phyloP scores from a whole-genome alignment of 2,888 invertebrate species.

The Ernsta delagoae region DNA sequence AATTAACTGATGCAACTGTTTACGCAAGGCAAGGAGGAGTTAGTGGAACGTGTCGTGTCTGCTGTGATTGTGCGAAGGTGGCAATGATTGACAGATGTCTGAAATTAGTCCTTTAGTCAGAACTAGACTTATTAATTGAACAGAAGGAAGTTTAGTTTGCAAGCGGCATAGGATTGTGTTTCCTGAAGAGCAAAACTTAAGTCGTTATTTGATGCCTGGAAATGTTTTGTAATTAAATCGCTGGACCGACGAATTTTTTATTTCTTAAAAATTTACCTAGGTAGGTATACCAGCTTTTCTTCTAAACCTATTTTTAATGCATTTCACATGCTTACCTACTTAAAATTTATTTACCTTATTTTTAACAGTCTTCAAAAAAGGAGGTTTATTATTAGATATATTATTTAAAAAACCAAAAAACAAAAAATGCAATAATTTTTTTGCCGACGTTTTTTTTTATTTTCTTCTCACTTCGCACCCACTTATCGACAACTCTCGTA shows the following conservation, averaged over 20 bases:
- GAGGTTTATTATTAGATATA: too few relatives aligned
- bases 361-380: too few relatives aligned
- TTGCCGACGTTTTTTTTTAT: not conserved
- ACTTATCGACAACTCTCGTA: not conserved
- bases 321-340: too few relatives aligned
- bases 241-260: too few relatives aligned
- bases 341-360: too few relatives aligned
- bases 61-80: not conserved
- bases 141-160: not conserved
- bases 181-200: too few relatives aligned
- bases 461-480: not conserved
- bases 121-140: not conserved
- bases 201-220: too few relatives aligned
- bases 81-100: not conserved
- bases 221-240: too few relatives aligned
- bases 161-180: not conserved
- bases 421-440: not conserved
- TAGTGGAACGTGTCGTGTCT: conserved; percentile 21
- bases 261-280: too few relatives aligned
- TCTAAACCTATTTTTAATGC: too few relatives aligned
- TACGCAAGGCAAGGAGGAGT: conserved; percentile 45
- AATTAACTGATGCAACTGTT: conserved; percentile 57
- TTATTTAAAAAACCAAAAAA: not conserved
- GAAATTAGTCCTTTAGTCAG: not conserved
- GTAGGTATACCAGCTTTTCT: too few relatives aligned